Percentiles rank a stretch among this genome's conserved stretches.
phyloP scores from a whole-genome alignment of 2,113 vertebrate genomes.

The Serilophus lunatus region DNA sequence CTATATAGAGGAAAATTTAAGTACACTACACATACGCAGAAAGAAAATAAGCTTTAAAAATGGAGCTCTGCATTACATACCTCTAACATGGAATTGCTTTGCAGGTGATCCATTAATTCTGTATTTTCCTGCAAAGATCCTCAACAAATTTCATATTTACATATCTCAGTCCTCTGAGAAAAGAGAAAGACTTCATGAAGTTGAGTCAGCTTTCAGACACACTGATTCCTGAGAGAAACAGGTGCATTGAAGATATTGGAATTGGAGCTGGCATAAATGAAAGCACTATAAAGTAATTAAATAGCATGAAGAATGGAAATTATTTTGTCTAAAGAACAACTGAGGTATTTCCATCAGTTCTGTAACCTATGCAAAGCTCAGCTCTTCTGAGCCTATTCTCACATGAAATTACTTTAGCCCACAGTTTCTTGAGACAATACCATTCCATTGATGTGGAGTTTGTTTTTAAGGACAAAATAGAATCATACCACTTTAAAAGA shows the following conservation, averaged over 20 bases:
- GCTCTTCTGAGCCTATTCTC: background rate
- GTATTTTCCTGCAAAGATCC: background rate
- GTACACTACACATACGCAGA: background rate
- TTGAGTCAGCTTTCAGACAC: background rate
- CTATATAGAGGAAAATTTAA: background rate
- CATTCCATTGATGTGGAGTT: background rate
- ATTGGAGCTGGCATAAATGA: background rate
- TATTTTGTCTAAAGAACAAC: background rate
- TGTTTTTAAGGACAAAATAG: background rate
- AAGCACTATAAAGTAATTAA: background rate
- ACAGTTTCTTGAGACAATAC: background rate
- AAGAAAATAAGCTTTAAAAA: background rate
- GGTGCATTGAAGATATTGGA: background rate
- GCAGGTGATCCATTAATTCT: background rate
- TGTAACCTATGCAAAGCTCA: background rate
- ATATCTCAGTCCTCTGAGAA: background rate
- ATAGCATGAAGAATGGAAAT: background rate
- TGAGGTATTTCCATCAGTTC: background rate
- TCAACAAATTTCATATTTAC: background rate
- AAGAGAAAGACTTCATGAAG: background rate
- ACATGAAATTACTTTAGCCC: background rate
- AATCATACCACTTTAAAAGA: background rate
- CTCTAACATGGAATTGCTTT: background rate
- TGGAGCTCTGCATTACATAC: background rate
- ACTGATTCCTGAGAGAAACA: background rate